Evolutionary conservation across 1,140 invertebrate genomes (phyloP), one percentile per base, ranked within the genome.

Genomic region (Manduca sexta): DNA sequence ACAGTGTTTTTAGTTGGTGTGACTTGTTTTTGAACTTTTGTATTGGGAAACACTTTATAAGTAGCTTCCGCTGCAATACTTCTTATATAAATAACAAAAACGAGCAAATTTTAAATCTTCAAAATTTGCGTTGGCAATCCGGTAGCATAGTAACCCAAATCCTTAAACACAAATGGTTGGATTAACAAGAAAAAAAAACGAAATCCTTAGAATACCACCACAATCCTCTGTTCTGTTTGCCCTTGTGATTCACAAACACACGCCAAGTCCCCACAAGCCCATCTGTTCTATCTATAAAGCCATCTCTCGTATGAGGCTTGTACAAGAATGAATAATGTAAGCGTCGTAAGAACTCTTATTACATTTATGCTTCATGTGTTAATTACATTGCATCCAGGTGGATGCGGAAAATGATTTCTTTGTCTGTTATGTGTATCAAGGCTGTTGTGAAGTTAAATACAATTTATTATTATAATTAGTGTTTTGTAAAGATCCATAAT

Each of bases 231-330:
- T 59, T 70, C 60, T 83, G 70, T 84, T 84, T 84, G 68, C 64
- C 58, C 69, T 64, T 76, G 62, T 83, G 75, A 84, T 84, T 83
- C 71, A 84, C 81, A 83, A 70, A 72, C 77, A 80, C 81, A 81
- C 68, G 71, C 75, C 68, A 74, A 57, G 67, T 67, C 67, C 66
- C 68, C 54, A 53, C 57, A 52, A 56, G 61, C 67, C 72, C 79
- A 83, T 83, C 78, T 84, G 79, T 75, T 72, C 69, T 56, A 63
- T 64, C 68, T 74, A 74, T 71, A 81, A 68, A 65, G 60, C 55
- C 64, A 71, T 75, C 69, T 73, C 66, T 67, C n/a, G n/a, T n/a
- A 63, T 78, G 74, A 69, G 72, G 77, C 71, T 76, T 79, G 82
- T 84, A 71, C 64, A 64, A 46, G 48, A 44, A 63, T 78, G 74